Percentiles rank a stretch among this genome's conserved stretches.
phyloP scores from a whole-genome alignment of 1,140 invertebrate species.

The Drosophila santomea region DNA sequence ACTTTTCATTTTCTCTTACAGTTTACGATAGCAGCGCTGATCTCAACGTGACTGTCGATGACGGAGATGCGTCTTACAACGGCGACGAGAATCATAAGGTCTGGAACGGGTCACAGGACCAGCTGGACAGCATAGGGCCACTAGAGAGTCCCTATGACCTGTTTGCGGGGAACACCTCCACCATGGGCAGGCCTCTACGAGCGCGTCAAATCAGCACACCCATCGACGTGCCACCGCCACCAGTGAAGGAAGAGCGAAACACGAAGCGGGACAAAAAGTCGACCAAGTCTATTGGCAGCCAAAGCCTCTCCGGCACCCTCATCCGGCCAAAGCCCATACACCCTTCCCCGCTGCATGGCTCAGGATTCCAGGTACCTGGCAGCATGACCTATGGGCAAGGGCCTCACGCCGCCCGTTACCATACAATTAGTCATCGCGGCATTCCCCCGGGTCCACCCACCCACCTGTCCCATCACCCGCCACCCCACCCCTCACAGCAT shows the following conservation, averaged over 20 bases:
- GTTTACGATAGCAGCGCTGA: conserved; percentile 85
- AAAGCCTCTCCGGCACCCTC: conserved; percentile 82
- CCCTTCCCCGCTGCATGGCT: conserved; percentile 67
- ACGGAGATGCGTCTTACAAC: conserved; percentile 93
- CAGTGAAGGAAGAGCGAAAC: conserved; percentile 77
- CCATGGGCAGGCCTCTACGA: conserved; percentile 90
- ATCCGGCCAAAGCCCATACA: conserved; percentile 84
- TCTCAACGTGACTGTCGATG: conserved; percentile 86
- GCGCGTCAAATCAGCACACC: conserved; percentile 92
- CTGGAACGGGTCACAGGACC: conserved; percentile 92
- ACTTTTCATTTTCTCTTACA: conserved; percentile 66
- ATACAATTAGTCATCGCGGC: conserved; percentile 83
- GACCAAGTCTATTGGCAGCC: conserved; percentile 77
- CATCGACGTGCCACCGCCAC: conserved; percentile 91
- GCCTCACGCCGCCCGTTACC: conserved; percentile 66
- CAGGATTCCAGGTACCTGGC: conserved; percentile 50
- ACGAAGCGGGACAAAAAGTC: conserved; percentile 80
- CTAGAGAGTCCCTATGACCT: conserved; percentile 89
- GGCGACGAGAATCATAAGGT: conserved; percentile 97
- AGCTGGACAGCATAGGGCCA: conserved; percentile 87
- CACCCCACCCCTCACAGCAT: conserved; percentile 47
- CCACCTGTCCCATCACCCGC: conserved; percentile 44
- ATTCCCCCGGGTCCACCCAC: conserved; percentile 43
- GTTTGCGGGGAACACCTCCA: conserved; percentile 87
- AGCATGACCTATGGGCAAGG: conserved; percentile 75